Percentiles rank a stretch among this genome's conserved stretches.
phyloP scores from a whole-genome alignment of 2,797 vertebrate species.

The Girardinus metallicus region DNA sequence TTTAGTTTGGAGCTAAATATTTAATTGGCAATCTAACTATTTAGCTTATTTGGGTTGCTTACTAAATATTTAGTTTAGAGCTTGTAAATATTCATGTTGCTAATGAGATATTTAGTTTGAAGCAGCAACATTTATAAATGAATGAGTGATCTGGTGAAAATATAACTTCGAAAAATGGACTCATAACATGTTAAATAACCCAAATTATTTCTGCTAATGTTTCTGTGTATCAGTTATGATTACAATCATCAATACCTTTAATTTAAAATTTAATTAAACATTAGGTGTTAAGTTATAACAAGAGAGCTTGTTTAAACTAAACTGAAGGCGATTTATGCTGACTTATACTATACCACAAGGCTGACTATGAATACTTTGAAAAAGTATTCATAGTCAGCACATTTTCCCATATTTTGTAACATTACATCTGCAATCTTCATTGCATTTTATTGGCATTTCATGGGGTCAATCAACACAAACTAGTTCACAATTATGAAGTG shows the following conservation, averaged over 20 bases:
- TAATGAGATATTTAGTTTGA: too few species aligned
- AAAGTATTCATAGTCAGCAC: background rate
- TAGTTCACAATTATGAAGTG: background rate
- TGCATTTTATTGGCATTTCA: background rate
- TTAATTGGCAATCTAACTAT: too few species aligned
- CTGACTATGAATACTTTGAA: background rate
- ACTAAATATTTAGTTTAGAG: too few species aligned
- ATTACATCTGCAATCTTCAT: background rate
- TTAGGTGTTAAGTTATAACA: background rate
- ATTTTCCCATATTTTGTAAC: background rate
- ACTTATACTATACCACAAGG: too few species aligned
- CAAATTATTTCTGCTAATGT: too few species aligned
- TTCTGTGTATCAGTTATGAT: background rate
- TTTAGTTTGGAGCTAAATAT: too few species aligned
- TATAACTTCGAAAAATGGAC: too few species aligned
- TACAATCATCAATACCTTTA: background rate
- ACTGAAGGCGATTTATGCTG: background rate
- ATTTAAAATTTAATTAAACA: background rate
- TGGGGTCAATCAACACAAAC: background rate
- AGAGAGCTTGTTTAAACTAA: background rate
- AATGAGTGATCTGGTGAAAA: too few species aligned
- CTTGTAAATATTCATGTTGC: too few species aligned
- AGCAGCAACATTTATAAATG: too few species aligned
- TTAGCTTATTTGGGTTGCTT: too few species aligned
- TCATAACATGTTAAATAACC: too few species aligned